Evolutionary conservation across 2,113 vertebrate species (phyloP).

Genomic region (Cyrtonyx montezumae): DNA sequence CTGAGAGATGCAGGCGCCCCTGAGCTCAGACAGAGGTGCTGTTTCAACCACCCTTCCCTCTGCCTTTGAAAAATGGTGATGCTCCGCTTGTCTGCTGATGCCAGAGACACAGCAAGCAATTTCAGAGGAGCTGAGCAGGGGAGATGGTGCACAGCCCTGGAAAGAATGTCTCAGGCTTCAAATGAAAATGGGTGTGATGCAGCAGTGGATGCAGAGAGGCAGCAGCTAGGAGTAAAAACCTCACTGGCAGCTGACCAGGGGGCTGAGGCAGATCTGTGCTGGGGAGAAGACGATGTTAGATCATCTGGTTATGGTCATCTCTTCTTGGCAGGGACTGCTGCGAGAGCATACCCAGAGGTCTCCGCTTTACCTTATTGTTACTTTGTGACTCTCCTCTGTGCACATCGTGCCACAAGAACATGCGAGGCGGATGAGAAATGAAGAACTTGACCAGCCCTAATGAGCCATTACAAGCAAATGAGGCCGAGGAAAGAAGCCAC

Average conservation of each 20-base stretch:
- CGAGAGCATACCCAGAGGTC: neutral
- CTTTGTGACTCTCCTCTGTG: neutral
- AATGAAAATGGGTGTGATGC: neutral
- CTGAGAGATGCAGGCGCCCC: neutral
- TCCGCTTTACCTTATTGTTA: neutral
- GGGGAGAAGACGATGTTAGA: neutral
- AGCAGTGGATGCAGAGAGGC: neutral
- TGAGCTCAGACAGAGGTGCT: neutral
- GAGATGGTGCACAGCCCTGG: neutral
- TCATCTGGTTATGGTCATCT: neutral
- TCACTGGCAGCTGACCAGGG: neutral
- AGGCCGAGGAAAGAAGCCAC: slow-evolving; percentile 35
- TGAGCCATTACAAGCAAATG: slow-evolving; percentile 67
- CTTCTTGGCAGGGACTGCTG: neutral
- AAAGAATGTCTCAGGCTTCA: neutral
- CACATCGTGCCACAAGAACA: neutral
- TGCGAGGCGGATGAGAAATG: slow-evolving; percentile 42
- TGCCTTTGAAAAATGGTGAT: neutral
- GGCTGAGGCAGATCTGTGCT: neutral
- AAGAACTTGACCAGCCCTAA: slow-evolving; percentile 60
- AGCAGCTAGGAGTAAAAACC: neutral
- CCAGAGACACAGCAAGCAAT: neutral
- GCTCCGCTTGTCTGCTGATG: neutral
- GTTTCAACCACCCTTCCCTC: neutral
- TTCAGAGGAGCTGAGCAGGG: neutral